Evolutionary conservation across 2,888 invertebrate species (phyloP).

Genomic region (Meliscaeva auricollis): DNA sequence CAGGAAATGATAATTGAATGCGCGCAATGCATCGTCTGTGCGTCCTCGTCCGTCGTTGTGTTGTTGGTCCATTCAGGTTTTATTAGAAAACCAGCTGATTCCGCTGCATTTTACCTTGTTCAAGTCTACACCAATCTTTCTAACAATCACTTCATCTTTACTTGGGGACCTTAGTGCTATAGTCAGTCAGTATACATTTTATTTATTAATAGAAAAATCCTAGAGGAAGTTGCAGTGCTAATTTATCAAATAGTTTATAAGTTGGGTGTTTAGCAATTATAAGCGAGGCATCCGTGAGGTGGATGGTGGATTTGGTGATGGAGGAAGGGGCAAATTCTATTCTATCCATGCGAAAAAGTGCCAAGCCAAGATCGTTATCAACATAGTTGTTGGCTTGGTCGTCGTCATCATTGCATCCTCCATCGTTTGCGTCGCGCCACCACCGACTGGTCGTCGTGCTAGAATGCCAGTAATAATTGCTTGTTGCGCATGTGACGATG

Average conservation of each 20-base stretch:
- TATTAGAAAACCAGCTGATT: slow-evolving; percentile 37
- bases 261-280: slow-evolving; percentile 70
- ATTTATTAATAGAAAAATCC: slow-evolving; percentile 59
- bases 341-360: slow-evolving; percentile 41
- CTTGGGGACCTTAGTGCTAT: not conserved
- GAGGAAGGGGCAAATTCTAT: not conserved
- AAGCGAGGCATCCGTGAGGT: too few species aligned
- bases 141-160: slow-evolving; percentile 67
- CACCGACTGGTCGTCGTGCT: slow-evolving; percentile 21
- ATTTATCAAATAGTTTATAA: slow-evolving; percentile 68
- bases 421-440: not conserved
- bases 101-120: slow-evolving; percentile 16
- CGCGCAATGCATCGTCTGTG: slow-evolving; percentile 33
- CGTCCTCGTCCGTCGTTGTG: not conserved
- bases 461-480: slow-evolving; percentile 62
- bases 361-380: slow-evolving; percentile 60
- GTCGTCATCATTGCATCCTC: not conserved
- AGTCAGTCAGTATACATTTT: not conserved
- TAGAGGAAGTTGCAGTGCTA: slow-evolving; percentile 62
- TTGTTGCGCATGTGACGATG: slow-evolving; percentile 26
- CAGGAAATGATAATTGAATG: slow-evolving; percentile 72
- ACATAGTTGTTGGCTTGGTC: slow-evolving; percentile 15
- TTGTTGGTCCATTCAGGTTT: slow-evolving; percentile 37
- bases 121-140: slow-evolving; percentile 40
- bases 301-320: not conserved